Evolutionary conservation across 1,140 invertebrate genomes (phyloP).

Genomic region (Drosophila repletoides): DNA sequence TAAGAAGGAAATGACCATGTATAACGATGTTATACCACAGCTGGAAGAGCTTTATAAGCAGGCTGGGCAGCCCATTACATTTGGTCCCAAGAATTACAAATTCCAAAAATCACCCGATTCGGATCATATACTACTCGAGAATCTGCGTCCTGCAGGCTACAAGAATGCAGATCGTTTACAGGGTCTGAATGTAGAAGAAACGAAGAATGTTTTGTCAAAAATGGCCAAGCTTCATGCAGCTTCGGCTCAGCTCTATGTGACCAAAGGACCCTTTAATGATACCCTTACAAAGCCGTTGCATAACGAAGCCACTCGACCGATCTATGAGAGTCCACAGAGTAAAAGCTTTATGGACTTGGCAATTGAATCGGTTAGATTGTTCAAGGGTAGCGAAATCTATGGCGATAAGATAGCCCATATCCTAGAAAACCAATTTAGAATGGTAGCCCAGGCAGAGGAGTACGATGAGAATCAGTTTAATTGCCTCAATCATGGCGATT

Average conservation of each 20-base stretch:
- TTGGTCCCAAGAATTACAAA: constrained; percentile 34
- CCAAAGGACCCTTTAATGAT: constrained; percentile 19
- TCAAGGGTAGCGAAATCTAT: constrained; percentile 18
- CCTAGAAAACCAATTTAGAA: not conserved
- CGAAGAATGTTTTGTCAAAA: constrained; percentile 82
- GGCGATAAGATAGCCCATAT: constrained; percentile 16
- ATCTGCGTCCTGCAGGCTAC: constrained; percentile 31
- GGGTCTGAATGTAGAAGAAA: constrained; percentile 83
- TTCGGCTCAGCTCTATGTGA: constrained; percentile 68
- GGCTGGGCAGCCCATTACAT: constrained; percentile 37
- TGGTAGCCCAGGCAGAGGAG: not conserved
- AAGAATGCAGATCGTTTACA: constrained; percentile 83
- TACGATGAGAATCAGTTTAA: constrained; percentile 81
- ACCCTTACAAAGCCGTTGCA: constrained; percentile 17
- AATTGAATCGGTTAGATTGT: not conserved
- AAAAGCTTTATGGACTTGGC: not conserved
- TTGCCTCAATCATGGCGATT: constrained; percentile 86
- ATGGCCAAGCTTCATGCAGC: constrained; percentile 84
- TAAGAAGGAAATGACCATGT: constrained; percentile 36
- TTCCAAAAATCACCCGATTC: not conserved
- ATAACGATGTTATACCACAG: constrained; percentile 44
- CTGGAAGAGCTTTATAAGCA: constrained; percentile 54
- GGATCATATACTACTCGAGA: constrained; percentile 38
- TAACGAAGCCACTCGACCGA: constrained; percentile 3
- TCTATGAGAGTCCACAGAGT: constrained; percentile 1